A percentile compares a stretch with the other conserved stretches of the same genome.
Evolutionary conservation across 2,113 vertebrate genomes (phyloP).

Genomic region (Rhea americana): DNA sequence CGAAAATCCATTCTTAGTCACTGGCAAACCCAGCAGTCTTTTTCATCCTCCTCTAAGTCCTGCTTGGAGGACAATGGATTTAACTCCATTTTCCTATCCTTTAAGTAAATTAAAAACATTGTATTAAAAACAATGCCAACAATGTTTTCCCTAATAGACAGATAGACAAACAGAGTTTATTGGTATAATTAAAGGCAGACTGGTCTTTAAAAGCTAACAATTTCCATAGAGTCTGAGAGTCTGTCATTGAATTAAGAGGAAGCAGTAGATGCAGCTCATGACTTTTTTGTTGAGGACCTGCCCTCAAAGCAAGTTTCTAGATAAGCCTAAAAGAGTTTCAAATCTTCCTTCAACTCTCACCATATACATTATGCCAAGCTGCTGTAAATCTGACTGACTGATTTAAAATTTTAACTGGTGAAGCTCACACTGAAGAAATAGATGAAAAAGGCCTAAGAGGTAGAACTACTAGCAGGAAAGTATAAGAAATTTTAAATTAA

Average conservation of each 20-base stretch:
- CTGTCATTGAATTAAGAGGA: conserved; percentile 47
- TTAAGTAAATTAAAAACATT: conserved; percentile 58
- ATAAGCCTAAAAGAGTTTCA: background rate
- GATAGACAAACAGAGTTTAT: conserved; percentile 41
- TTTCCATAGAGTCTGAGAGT: conserved; percentile 13
- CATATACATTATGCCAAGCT: background rate
- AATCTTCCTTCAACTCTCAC: background rate
- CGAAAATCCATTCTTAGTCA: conserved; percentile 42
- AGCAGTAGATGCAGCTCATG: background rate
- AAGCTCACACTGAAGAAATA: background rate
- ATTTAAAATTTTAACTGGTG: background rate
- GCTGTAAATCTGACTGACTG: background rate
- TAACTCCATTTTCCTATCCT: conserved; percentile 53
- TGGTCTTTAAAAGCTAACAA: conserved; percentile 47
- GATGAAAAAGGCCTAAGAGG: background rate
- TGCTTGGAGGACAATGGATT: conserved; percentile 35
- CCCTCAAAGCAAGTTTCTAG: conserved; percentile 15
- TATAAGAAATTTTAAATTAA: background rate
- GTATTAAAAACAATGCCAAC: conserved; percentile 52
- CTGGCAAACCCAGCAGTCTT: background rate
- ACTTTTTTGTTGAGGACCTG: background rate
- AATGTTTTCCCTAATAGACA: conserved; percentile 55
- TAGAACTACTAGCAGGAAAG: background rate
- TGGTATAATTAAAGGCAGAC: conserved; percentile 50
- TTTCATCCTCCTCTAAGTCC: conserved; percentile 12